phyloP scores from a whole-genome alignment of 1,140 invertebrate genomes.

The Mamestra configurata region DNA sequence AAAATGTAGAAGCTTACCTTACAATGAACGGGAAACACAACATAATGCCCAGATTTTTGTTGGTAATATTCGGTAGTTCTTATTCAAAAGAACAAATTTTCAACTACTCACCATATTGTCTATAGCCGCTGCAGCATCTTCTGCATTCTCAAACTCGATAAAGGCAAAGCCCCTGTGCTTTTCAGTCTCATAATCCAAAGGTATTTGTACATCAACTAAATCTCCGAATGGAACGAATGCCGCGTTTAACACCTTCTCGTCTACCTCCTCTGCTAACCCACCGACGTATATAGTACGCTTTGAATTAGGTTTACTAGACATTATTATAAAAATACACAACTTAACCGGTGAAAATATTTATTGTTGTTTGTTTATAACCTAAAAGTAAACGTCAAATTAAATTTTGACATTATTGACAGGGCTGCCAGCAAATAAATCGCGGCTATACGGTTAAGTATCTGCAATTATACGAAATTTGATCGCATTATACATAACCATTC shows the following conservation, averaged over 20 bases:
- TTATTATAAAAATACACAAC: slow-evolving; percentile 48
- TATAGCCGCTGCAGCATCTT: slow-evolving; percentile 99
- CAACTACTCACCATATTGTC: slow-evolving; percentile 97
- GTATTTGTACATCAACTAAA: slow-evolving; percentile 98
- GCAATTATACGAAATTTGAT: too few species aligned
- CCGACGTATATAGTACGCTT: slow-evolving; percentile 95
- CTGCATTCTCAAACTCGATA: slow-evolving; percentile 98
- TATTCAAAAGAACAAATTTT: background rate
- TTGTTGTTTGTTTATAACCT: slow-evolving; percentile 44
- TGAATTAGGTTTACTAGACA: slow-evolving; percentile 89
- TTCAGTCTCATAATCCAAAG: slow-evolving; percentile 99
- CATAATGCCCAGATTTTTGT: background rate
- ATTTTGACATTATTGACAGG: background rate
- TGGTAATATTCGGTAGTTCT: background rate
- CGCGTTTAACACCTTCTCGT: slow-evolving; percentile 97
- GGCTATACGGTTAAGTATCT: too few species aligned
- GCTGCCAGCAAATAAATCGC: too few species aligned
- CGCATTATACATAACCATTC: too few species aligned
- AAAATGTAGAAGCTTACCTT: background rate
- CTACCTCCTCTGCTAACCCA: slow-evolving; percentile 98
- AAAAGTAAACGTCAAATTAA: background rate
- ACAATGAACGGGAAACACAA: background rate
- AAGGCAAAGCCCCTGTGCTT: slow-evolving; percentile 99
- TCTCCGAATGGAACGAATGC: slow-evolving; percentile 99
- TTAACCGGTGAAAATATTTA: slow-evolving; percentile 28